A percentile compares a stretch with the other conserved stretches of the same genome.
Conservation (phyloP, 2,888 invertebrate genomes). For the Macroteleia sp. region DNA sequence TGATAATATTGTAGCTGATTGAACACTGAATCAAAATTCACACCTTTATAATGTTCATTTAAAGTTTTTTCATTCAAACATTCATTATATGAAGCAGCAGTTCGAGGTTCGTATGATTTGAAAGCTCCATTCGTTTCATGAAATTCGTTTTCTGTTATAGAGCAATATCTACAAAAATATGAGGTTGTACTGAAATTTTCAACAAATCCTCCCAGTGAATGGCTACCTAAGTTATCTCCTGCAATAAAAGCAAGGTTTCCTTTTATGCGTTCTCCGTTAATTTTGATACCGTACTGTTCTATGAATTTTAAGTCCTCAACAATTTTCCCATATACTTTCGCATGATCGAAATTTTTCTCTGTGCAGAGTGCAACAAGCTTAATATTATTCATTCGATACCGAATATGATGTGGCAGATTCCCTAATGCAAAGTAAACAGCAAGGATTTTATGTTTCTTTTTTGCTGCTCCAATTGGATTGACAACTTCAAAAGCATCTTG, state of each 20-base stretch:
- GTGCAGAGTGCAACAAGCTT: conserved; percentile 70
- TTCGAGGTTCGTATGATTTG: neutral
- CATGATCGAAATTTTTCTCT: conserved; percentile 69
- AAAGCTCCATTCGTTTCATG: neutral
- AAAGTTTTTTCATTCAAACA: neutral
- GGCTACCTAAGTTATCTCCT: conserved; percentile 55
- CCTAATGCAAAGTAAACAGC: conserved; percentile 70
- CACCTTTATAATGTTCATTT: conserved; percentile 29
- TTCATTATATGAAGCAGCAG: neutral
- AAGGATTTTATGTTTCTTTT: conserved; percentile 70
- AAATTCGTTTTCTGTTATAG: neutral
- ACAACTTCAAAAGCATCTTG: conserved; percentile 74
- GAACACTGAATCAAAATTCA: conserved; percentile 62
- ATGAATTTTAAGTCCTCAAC: conserved; percentile 67
- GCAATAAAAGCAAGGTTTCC: conserved; percentile 66
- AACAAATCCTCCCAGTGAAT: conserved; percentile 71
- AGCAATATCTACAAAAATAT: conserved; percentile 40
- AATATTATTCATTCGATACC: conserved; percentile 68
- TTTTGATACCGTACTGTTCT: conserved; percentile 65
- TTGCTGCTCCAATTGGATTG: conserved; percentile 71
- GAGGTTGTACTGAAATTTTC: conserved; percentile 67
- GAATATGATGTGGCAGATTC: conserved; percentile 64
- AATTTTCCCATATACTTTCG: conserved; percentile 60
- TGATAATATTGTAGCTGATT: conserved; percentile 49
- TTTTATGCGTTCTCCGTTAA: conserved; percentile 59